Base-by-base conservation (phyloP, 2,888 invertebrate genomes). In the Torymus texanus region DNA sequence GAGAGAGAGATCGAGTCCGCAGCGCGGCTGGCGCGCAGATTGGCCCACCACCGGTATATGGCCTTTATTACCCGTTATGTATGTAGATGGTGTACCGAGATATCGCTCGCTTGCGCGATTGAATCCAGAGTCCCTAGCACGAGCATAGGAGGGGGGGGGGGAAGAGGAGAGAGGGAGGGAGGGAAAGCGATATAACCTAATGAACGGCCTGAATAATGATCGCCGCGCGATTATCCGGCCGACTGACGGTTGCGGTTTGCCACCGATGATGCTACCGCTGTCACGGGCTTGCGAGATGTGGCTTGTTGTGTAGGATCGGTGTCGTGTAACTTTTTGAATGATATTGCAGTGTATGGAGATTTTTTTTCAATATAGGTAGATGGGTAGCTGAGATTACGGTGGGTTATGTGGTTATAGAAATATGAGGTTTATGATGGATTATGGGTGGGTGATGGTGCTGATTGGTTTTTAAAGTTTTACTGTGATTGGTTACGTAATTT, bases 121-220 rank as follows among this genome's bases (percentile, higher is more conserved):
- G 87, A 88, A 89, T 89, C 87, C 86, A 2, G 29, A 24, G n/a
- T 50, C 55, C 18, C 41, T 41, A 41, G 41, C 41, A 8, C 41
- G 41, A 21, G 21, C 21, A 2, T 21, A 21, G 21, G 21, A 1
- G 21, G 21, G 1, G 21, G 21, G 21, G 21, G 21, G 21, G 2
- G 0, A 3, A 4, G 29, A 29, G 29, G 29, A 29, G 29, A 2
- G 29, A 2, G 29, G 8, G 29, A 29, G 29, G 3, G 41, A 41
- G 41, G 8, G 63, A 18, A n/a, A 14, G 85, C 87, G 85, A 85
- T 89, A 89, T 88, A 90, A 89, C 88, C 86, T 87, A 87, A 89
- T 88, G 88, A 89, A 88, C 87, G 85, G 85, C 82, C 86, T 87
- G 88, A 88, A 88, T 89, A 87, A 88, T 89, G 89, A 89, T 88